Conservation (phyloP, 1,140 invertebrate genomes). For the Leptinotarsa defecta region DNA sequence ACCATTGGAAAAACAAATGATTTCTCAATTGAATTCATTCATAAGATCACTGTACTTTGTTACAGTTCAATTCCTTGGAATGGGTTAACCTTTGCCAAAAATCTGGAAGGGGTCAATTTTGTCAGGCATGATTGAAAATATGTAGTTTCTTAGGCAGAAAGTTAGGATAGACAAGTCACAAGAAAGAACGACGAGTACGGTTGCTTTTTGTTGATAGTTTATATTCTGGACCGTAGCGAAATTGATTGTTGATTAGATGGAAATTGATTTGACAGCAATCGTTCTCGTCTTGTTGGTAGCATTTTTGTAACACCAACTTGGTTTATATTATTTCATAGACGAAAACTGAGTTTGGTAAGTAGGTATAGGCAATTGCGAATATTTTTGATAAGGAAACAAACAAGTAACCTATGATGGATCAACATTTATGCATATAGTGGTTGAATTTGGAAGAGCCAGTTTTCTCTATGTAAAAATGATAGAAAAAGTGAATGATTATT, state of each 20-base stretch:
- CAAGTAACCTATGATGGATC: background rate
- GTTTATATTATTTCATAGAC: background rate
- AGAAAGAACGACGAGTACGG: constrained; percentile 22
- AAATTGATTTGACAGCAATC: constrained; percentile 23
- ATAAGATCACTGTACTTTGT: no score
- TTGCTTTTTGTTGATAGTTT: constrained; percentile 32
- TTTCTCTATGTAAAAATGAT: constrained; percentile 4
- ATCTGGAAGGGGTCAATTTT: no score
- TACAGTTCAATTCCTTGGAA: no score
- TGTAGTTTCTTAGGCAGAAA: constrained; percentile 27
- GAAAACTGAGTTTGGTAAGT: background rate
- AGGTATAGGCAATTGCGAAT: background rate
- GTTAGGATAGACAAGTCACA: constrained; percentile 24
- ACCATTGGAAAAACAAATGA: no score
- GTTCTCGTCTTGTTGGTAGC: constrained; percentile 31
- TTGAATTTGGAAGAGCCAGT: background rate
- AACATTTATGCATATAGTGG: no score
- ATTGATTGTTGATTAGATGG: constrained; percentile 19
- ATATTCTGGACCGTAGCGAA: constrained; percentile 31
- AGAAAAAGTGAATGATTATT: background rate
- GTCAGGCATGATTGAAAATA: constrained; percentile 5
- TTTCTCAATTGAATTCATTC: no score
- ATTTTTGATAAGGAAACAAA: background rate
- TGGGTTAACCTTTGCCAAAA: no score
- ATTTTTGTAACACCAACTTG: background rate